Evolutionary conservation across 2,888 invertebrate species (phyloP).

Genomic region (Tetragonisca angustula): DNA sequence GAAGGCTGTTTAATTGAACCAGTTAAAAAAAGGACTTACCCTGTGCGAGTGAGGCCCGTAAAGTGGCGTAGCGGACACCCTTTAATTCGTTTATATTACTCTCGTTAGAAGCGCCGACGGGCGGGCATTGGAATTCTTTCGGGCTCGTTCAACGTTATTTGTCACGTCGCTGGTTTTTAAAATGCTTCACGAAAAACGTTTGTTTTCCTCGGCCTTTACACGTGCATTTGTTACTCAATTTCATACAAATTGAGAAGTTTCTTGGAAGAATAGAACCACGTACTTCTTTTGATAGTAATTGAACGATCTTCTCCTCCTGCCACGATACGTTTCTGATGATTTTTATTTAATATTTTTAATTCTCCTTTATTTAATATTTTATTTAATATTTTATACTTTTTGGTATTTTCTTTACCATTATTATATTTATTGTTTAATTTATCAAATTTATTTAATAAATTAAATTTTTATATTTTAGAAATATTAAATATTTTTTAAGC

Average conservation of each 20-base stretch:
- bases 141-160: not conserved
- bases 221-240: not conserved
- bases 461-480: no score
- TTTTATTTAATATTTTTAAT: no score
- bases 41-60: slow-evolving; percentile 56
- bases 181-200: not conserved
- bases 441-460: no score
- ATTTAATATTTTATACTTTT: no score
- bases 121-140: slow-evolving; percentile 44
- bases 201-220: not conserved
- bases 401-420: no score
- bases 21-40: slow-evolving; percentile 74
- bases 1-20: slow-evolving; percentile 70
- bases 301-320: no score
- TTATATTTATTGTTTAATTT: no score
- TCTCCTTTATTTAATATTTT: no score
- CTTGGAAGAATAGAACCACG: no score
- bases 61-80: slow-evolving; percentile 65
- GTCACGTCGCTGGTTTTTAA: not conserved
- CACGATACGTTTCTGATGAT: no score
- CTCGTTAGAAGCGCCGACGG: slow-evolving; percentile 63
- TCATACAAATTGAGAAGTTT: not conserved
- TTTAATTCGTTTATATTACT: slow-evolving; percentile 75
- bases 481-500: no score
- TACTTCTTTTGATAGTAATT: no score